phyloP scores from a whole-genome alignment of 2,797 vertebrate genomes.

The Paratrypauchen microcephalus region DNA sequence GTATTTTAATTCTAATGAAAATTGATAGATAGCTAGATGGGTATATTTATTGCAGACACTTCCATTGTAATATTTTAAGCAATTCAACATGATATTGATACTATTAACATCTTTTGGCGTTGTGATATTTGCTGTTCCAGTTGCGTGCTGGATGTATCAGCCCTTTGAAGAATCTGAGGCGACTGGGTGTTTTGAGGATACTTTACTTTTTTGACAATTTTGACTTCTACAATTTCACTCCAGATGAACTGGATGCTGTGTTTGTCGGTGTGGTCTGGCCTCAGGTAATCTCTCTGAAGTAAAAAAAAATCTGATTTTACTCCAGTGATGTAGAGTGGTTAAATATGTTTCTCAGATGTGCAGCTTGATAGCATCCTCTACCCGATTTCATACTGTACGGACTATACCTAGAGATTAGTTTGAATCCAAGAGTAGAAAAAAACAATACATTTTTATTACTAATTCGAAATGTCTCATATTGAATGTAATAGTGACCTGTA shows the following conservation, averaged over 20 bases:
- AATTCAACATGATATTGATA: neutral
- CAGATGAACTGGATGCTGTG: constrained; percentile 88
- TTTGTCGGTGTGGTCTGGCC: constrained; percentile 91
- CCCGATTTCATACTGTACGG: neutral
- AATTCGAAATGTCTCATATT: neutral
- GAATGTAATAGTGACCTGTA: neutral
- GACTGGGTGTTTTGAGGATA: constrained; percentile 87
- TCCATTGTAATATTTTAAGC: too few species aligned
- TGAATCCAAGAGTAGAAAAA: neutral
- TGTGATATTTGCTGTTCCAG: constrained; percentile 58
- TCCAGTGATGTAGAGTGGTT: neutral
- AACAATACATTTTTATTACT: neutral
- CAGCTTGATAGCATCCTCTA: neutral
- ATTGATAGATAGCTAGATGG: too few species aligned
- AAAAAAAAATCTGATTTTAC: neutral
- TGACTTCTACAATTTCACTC: constrained; percentile 84
- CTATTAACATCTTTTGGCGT: neutral
- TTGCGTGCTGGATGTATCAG: constrained; percentile 86
- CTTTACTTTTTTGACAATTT: constrained; percentile 88
- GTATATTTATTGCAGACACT: too few species aligned
- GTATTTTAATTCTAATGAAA: neutral
- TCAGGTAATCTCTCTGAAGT: constrained; percentile 77
- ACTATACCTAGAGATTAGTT: neutral
- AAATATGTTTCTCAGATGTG: neutral
- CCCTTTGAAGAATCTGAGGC: constrained; percentile 92